Base-by-base conservation (phyloP, 2,113 vertebrate species). In the Andinoacara biseriatus region DNA sequence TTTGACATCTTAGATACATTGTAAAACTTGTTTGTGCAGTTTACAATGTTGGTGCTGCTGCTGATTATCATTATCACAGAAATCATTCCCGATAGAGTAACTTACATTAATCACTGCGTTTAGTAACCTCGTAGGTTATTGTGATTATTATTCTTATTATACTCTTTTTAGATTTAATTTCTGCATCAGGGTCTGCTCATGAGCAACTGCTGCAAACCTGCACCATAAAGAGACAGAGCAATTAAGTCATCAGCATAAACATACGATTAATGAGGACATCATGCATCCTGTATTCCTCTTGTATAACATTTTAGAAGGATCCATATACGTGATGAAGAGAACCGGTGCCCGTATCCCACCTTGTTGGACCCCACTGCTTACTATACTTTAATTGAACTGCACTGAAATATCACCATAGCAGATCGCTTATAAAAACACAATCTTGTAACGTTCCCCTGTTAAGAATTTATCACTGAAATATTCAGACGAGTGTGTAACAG, bases 91-190 rank as follows among this genome's bases (percentile, higher is more conserved):
- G 62, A 35, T 0, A 40, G 62, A 67, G 7, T 26, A 0, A 26
- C 38, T 49, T 67, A 40, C 22, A 5, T 52, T 20, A 20, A 24
- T 69, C 43, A 52, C 10, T 9, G 3, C 2, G 3, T 20, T 49
- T 49, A 69, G 65, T 17, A 69, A 49, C 65, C 43, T 69, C 22
- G 11, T 20, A 35, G 60, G 31, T 0, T 35, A 17, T 1, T 10
- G 0, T 31, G 5, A 33, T 6, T 33, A 33, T 33, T 3, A 52
- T 24, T 24, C 52, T 69, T 69, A 17, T 20, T 69, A 7, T 24
- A 31, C 49, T 52, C 65, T 69, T 49, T 24, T 49, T 69, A 43
- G 63, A 49, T 29, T 24, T 69, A 49, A 69, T 49, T 69, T 69
- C 26, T 49, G 40, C 7, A 69, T 49, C 0, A 10, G 63, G 63